Percentiles rank a stretch among this genome's conserved stretches.
These are phyloP conservation scores for Perithous albicinctus DNA, from an alignment of 2,888 invertebrate genomes.

Conservation along the genomic window DNA sequence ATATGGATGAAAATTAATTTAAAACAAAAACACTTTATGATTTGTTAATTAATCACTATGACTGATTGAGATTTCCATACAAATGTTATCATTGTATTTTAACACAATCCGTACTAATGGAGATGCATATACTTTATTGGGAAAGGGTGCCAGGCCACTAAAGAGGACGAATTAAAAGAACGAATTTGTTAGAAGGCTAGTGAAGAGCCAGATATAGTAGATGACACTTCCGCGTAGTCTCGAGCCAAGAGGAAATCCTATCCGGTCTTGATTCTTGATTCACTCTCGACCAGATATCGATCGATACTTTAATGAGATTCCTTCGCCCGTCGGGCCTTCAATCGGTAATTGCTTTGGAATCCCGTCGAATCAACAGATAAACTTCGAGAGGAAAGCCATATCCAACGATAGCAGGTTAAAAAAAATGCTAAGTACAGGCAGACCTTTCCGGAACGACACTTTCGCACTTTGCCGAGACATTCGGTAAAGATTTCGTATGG, in stretches of 20 bases:
- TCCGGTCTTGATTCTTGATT: constrained; percentile 55
- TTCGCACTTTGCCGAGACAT: constrained; percentile 24
- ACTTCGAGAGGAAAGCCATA: constrained; percentile 40
- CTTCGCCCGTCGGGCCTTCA: constrained; percentile 58
- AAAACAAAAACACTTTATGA: too few species aligned
- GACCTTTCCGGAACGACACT: constrained; percentile 48
- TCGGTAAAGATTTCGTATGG: constrained; percentile 8
- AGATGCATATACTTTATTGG: neutral
- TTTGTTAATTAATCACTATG: too few species aligned
- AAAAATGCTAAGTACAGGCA: constrained; percentile 20
- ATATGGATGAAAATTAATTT: too few species aligned
- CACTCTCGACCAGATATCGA: constrained; percentile 66
- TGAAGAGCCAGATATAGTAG: constrained; percentile 22
- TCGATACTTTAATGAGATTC: constrained; percentile 74
- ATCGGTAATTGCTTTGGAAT: constrained; percentile 72
- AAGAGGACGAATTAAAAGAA: constrained; percentile 25
- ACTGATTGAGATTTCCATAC: neutral
- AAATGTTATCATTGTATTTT: too few species aligned
- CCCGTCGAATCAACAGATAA: constrained; percentile 71
- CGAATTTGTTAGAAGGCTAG: constrained; percentile 13
- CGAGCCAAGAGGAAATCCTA: constrained; percentile 58
- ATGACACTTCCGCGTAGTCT: constrained; percentile 46
- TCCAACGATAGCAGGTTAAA: constrained; percentile 9
- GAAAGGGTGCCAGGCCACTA: constrained; percentile 8
- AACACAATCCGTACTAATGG: neutral